Evolutionary conservation across 2,797 vertebrate genomes (phyloP).

Genomic region (Chaunax sp.): DNA sequence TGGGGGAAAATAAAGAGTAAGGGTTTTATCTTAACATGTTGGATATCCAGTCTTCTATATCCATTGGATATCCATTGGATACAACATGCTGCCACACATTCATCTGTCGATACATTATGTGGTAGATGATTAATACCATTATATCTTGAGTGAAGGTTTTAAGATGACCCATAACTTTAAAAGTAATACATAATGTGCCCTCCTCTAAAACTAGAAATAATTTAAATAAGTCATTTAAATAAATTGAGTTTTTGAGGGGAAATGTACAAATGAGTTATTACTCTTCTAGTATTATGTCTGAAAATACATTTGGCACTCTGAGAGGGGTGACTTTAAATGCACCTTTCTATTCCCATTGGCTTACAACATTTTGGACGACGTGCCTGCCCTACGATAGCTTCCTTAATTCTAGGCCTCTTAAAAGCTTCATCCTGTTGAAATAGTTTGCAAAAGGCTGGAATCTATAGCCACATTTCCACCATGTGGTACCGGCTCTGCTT

Average conservation of each 20-base stretch:
- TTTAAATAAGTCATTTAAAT: conserved; percentile 41
- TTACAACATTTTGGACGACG: neutral
- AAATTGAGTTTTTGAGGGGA: conserved; percentile 30
- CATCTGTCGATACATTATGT: conserved; percentile 16
- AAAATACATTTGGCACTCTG: no score
- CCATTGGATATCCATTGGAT: conserved; percentile 9
- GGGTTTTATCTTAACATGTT: conserved; percentile 43
- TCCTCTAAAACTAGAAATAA: conserved; percentile 16
- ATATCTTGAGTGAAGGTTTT: conserved; percentile 39
- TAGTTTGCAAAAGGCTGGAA: neutral
- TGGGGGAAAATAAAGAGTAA: conserved; percentile 28
- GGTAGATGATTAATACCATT: conserved; percentile 34
- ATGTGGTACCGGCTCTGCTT: no score
- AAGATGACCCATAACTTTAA: conserved; percentile 41
- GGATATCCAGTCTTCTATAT: conserved; percentile 25
- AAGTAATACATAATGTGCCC: conserved; percentile 26
- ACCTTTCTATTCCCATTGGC: no score
- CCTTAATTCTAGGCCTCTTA: neutral
- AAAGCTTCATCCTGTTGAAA: conserved; percentile 8
- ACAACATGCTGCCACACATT: conserved; percentile 27
- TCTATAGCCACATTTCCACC: no score
- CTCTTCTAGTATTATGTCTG: neutral
- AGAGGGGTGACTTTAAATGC: no score
- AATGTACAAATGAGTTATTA: conserved; percentile 34
- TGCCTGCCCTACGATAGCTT: neutral